Evolutionary conservation across 2,113 vertebrate species (phyloP).

Genomic region (Myotis yumanensis): DNA sequence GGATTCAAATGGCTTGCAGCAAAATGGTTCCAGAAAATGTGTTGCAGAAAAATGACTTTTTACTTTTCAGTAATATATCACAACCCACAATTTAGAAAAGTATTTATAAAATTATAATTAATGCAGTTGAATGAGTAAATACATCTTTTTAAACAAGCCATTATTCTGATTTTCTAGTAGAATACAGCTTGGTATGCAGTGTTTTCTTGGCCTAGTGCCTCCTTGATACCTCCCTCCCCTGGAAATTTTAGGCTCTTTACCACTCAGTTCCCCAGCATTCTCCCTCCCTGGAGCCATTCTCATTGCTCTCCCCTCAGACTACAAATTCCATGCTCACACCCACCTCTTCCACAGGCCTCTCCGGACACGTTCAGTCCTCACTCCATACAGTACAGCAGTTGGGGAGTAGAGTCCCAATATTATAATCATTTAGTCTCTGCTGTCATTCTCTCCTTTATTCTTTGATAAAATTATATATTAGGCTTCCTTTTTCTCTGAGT

Average conservation of each 20-base stretch:
- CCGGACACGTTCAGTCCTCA: neutral
- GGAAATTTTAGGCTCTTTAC: neutral
- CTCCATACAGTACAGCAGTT: neutral
- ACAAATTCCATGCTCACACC: neutral
- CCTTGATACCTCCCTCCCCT: neutral
- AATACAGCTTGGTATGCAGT: neutral
- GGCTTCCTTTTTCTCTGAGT: neutral
- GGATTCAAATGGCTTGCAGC: neutral
- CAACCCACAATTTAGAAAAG: neutral
- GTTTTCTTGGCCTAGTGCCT: neutral
- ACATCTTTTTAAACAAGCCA: neutral
- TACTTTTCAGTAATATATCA: neutral
- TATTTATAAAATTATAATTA: neutral
- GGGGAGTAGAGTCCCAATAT: neutral
- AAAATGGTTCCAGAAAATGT: neutral
- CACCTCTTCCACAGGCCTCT: neutral
- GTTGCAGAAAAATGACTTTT: neutral
- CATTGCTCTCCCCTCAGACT: neutral
- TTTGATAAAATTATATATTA: neutral
- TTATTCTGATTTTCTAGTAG: neutral
- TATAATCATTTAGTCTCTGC: neutral
- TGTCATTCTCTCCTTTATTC: neutral
- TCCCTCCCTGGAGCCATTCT: neutral
- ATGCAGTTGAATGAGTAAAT: neutral
- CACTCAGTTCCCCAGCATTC: accelerated